These are phyloP conservation scores for Loripinus fragilis DNA, from an alignment of 2,888 invertebrate species.

Conservation along the genomic window DNA sequence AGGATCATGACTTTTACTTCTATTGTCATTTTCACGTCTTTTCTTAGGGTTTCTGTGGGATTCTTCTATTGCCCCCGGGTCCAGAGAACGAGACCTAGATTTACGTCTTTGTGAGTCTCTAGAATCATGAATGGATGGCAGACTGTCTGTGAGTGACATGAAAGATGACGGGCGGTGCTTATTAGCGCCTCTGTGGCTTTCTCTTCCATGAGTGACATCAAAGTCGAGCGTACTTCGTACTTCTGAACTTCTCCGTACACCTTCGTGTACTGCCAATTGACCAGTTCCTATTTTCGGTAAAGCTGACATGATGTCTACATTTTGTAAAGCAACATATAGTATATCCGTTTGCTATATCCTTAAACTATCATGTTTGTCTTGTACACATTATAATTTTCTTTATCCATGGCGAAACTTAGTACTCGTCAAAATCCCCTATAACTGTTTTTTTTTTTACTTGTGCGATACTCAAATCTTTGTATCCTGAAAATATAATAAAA, in stretches of 20 bases:
- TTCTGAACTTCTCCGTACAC: neutral
- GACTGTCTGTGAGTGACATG: neutral
- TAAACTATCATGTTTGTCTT: too few species aligned
- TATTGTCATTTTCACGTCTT: constrained; percentile 2
- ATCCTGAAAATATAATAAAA: too few species aligned
- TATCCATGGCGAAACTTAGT: too few species aligned
- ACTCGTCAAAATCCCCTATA: too few species aligned
- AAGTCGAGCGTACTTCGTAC: constrained; percentile 3
- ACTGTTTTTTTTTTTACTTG: too few species aligned
- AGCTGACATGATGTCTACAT: neutral
- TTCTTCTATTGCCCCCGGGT: neutral
- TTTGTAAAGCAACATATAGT: too few species aligned
- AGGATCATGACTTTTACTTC: constrained; percentile 16
- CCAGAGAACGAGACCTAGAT: constrained; percentile 25
- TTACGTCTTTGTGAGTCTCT: constrained; percentile 24
- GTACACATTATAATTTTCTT: too few species aligned
- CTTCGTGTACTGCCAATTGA: neutral
- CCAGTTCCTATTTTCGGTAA: constrained; percentile 6
- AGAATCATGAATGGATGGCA: neutral
- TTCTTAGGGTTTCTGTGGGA: neutral
- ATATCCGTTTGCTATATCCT: too few species aligned
- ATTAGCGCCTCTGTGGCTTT: neutral
- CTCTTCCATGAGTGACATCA: neutral
- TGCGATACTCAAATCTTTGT: too few species aligned
- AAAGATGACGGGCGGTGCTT: neutral